Evolutionary conservation across 2,888 invertebrate genomes (phyloP).

Genomic region (Biston betularia): DNA sequence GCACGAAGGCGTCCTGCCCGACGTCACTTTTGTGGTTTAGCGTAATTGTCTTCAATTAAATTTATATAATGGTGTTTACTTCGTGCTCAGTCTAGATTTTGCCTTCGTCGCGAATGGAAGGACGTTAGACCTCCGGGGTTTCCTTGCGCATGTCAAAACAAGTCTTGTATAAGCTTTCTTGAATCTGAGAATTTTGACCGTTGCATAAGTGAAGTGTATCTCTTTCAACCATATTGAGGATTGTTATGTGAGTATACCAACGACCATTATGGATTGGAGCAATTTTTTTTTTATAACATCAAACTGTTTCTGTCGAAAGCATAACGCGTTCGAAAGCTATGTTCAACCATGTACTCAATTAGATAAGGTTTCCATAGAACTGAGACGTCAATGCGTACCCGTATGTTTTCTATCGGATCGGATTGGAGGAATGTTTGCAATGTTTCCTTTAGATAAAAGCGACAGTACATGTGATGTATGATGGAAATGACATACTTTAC

Average conservation of each 20-base stretch:
- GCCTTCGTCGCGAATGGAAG: slow-evolving; percentile 49
- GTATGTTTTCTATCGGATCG: slow-evolving; percentile 46
- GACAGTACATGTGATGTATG: slow-evolving; percentile 8
- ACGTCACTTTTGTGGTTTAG: slow-evolving; percentile 72
- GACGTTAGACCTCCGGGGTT: background rate
- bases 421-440: slow-evolving; percentile 22
- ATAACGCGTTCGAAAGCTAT: background rate
- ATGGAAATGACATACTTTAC: slow-evolving; percentile 14
- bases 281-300: too few relatives aligned
- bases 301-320: slow-evolving; percentile 6
- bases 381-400: slow-evolving; percentile 45
- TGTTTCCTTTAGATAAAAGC: slow-evolving; percentile 27
- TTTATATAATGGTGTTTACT: slow-evolving; percentile 75
- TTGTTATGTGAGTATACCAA: slow-evolving; percentile 36
- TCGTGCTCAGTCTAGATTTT: slow-evolving; percentile 65
- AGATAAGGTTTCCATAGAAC: slow-evolving; percentile 39
- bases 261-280: background rate
- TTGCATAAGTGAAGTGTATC: slow-evolving; percentile 27
- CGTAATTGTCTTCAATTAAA: slow-evolving; percentile 78
- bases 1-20: slow-evolving; percentile 44
- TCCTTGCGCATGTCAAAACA: slow-evolving; percentile 5
- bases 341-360: slow-evolving; percentile 47
- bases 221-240: background rate
- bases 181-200: background rate
- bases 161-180: slow-evolving; percentile 20